Evolutionary conservation across 92 coral and sea anemone species (phyloP), one percentile per base, ranked within the genome.

Genomic region (Montipora capitata): DNA sequence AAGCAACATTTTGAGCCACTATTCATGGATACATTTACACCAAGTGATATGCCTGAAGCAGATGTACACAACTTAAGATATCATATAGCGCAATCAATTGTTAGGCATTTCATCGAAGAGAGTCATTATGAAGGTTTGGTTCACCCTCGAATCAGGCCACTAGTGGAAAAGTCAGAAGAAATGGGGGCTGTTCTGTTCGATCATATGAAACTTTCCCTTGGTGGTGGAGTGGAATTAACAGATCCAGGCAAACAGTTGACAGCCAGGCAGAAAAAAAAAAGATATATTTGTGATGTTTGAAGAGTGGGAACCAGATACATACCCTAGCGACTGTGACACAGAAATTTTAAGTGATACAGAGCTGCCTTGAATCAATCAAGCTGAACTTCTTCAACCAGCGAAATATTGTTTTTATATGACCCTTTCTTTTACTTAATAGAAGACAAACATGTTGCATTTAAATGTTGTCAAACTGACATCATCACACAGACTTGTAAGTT

Each of bases 121-220:
- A 54, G 48, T 38, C 86, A 81, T 61, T 4, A 38, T 4, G 57
- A 65, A 16, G 42, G n/a, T 56, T 42, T 81, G 86, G 86, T 81
- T 48, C 86, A 81, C 70, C 86, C 76, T 67, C 58, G 3, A 0
- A 81, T 81, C 48, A 44, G 77, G 14, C 18, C 48, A 13, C 70
- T 39, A 62, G 0, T 81, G 43, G 77, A 67, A 14, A 44, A n/a
- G 40, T 41, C 65, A 66, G 86, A 81, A 66, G 76, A 81, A 68
- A 70, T 83, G 16, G 88, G 88, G 59, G 56, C 70, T 27, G 68
- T 83, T 65, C 61, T 83, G 16, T 83, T 72, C 57, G 88, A 83
- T 18, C 38, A 72, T 42, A 83, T 83, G 88, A 20, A n/a, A 2
- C 70, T 83, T 43, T 49, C 66, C 20, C 88, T 83, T 74, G 49